Evolutionary conservation across 2,888 invertebrate species (phyloP).

Genomic region (Drosophila parthenogenetica): DNA sequence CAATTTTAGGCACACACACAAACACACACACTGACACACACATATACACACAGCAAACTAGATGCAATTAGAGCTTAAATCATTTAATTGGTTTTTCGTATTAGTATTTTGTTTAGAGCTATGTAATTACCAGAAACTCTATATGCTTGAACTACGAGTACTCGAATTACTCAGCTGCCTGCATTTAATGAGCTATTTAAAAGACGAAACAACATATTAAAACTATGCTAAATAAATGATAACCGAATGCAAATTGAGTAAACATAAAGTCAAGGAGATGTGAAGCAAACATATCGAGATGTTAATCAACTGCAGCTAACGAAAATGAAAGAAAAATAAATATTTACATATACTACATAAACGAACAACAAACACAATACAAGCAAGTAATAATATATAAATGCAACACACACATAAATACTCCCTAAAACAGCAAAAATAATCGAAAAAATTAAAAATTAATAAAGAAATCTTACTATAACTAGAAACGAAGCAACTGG

Average conservation of each 20-base stretch:
- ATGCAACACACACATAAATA: constrained; percentile 25
- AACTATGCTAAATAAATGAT: constrained; percentile 1
- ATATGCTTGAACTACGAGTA: constrained; percentile 41
- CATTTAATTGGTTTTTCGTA: constrained; percentile 57
- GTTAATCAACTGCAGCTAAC: constrained; percentile 46
- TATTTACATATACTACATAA: constrained; percentile 13
- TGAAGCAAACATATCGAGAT: constrained; percentile 73
- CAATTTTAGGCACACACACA: constrained; percentile 16
- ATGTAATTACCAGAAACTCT: constrained; percentile 32
- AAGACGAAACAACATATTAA: constrained; percentile 6
- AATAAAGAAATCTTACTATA: background rate
- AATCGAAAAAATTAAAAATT: constrained; percentile 18
- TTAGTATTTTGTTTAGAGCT: constrained; percentile 52
- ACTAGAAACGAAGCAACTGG: background rate
- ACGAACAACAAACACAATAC: constrained; percentile 18
- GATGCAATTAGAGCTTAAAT: constrained; percentile 62
- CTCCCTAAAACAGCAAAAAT: constrained; percentile 9
- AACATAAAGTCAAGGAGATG: constrained; percentile 9
- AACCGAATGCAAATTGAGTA: constrained; percentile 2
- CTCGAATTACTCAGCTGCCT: constrained; percentile 27
- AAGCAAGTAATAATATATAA: constrained; percentile 23
- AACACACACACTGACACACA: constrained; percentile 21
- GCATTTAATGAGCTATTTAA: constrained; percentile 46
- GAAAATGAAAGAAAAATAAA: constrained; percentile 19
- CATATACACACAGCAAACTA: constrained; percentile 39